Evolutionary conservation across 2,113 vertebrate genomes (phyloP).

Genomic region (Sceloporus undulatus): DNA sequence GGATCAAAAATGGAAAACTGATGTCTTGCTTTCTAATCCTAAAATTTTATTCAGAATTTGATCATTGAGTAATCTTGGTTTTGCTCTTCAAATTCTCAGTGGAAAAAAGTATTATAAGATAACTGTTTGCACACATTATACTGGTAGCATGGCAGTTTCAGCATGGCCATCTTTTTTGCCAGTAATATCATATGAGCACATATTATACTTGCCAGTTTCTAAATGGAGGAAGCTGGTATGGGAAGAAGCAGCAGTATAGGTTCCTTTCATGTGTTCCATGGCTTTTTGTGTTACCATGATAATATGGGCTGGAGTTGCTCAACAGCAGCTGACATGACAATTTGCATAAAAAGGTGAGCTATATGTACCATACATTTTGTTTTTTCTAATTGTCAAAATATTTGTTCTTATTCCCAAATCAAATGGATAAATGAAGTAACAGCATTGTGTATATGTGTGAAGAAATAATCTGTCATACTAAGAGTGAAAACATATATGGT

Average conservation of each 20-base stretch:
- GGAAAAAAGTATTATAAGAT: background rate
- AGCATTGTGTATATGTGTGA: background rate
- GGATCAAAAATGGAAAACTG: background rate
- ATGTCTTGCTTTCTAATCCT: background rate
- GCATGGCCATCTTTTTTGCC: too few species aligned
- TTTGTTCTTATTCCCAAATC: background rate
- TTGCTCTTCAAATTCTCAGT: background rate
- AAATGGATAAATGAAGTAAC: background rate
- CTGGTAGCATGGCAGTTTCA: background rate
- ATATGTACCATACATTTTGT: background rate
- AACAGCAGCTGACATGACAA: too few species aligned
- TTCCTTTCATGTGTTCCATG: background rate
- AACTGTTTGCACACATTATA: background rate
- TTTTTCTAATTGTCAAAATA: too few species aligned
- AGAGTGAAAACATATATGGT: background rate
- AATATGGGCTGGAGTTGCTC: background rate
- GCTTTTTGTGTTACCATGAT: background rate
- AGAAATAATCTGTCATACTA: background rate
- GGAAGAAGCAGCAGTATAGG: background rate
- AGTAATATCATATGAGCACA: background rate
- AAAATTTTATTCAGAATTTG: too few species aligned
- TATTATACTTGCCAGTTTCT: background rate
- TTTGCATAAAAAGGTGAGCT: background rate
- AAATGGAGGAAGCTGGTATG: background rate
- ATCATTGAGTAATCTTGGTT: background rate